Conservation (phyloP, 2,888 invertebrate species). For the Thera obeliscata region DNA sequence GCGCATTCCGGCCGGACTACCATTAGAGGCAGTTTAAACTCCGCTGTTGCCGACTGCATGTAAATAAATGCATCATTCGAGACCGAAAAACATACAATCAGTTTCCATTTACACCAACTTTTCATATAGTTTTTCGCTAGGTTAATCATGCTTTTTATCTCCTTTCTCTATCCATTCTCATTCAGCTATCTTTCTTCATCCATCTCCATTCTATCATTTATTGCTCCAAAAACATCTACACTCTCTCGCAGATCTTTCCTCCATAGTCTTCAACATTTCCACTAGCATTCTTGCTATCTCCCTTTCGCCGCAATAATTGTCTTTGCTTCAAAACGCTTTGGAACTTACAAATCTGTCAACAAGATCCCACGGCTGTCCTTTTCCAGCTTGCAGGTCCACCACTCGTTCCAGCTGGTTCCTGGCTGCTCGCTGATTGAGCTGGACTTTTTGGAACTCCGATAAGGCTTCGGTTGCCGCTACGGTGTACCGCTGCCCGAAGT, state of each 20-base stretch:
- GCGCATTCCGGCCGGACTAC: slow-evolving; percentile 88
- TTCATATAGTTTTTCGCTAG: not conserved
- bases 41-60: slow-evolving; percentile 86
- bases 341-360: slow-evolving; percentile 85
- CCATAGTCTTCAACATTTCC: slow-evolving; percentile 13
- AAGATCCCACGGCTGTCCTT: slow-evolving; percentile 85
- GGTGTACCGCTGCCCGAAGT: slow-evolving; percentile 89
- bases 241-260: not conserved
- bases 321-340: slow-evolving; percentile 35
- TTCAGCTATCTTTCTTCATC: slow-evolving; percentile 48
- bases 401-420: slow-evolving; percentile 84
- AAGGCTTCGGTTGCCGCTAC: slow-evolving; percentile 89
- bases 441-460: slow-evolving; percentile 88
- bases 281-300: slow-evolving; percentile 42
- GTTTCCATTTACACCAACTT: not conserved
- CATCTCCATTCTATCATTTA: slow-evolving; percentile 47
- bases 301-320: not conserved
- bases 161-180: slow-evolving; percentile 11
- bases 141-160: not conserved
- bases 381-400: slow-evolving; percentile 86
- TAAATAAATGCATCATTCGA: not conserved
- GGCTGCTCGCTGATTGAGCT: slow-evolving; percentile 84
- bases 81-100: not conserved
- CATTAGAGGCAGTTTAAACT: slow-evolving; percentile 88
- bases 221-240: slow-evolving; percentile 5